A percentile compares a stretch with the other conserved stretches of the same genome.
Conservation (phyloP, 2,888 invertebrate species). For the Drosophila neotestacea region DNA sequence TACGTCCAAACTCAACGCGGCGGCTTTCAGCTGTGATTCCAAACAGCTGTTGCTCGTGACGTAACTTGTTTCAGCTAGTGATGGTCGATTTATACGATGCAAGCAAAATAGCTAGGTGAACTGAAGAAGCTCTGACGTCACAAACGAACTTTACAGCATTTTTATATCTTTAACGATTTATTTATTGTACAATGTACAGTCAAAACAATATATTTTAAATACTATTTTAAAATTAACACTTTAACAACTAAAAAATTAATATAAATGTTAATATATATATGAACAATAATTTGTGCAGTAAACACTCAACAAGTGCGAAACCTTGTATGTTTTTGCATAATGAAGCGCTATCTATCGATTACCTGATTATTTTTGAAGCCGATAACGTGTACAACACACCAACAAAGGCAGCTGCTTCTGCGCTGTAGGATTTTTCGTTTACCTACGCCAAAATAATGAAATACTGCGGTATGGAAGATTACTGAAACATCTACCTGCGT, state of each 20-base stretch:
- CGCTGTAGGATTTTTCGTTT: constrained; percentile 35
- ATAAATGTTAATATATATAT: no score
- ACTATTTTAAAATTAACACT: no score
- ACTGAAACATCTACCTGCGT: constrained; percentile 38
- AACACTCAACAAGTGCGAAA: no score
- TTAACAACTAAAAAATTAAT: no score
- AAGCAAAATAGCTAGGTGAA: not conserved
- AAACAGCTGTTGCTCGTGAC: constrained; percentile 69
- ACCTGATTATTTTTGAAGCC: constrained; percentile 40
- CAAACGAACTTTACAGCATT: not conserved
- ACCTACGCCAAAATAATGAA: constrained; percentile 13
- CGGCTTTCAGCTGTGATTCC: constrained; percentile 28
- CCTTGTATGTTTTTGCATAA: not conserved
- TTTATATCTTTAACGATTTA: not conserved
- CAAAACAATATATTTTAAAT: no score
- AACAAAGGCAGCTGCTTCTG: constrained; percentile 58
- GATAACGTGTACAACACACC: constrained; percentile 31
- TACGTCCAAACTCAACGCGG: constrained; percentile 19
- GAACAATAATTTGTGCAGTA: no score
- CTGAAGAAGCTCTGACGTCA: not conserved
- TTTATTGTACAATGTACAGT: no score
- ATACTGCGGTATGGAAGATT: constrained; percentile 11
- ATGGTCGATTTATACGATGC: constrained; percentile 3
- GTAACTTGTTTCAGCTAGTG: constrained; percentile 51
- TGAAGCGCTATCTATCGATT: constrained; percentile 34